Percentiles rank a stretch among this genome's conserved stretches.
Conservation (phyloP, 2,888 invertebrate genomes). For the Mantis religiosa region DNA sequence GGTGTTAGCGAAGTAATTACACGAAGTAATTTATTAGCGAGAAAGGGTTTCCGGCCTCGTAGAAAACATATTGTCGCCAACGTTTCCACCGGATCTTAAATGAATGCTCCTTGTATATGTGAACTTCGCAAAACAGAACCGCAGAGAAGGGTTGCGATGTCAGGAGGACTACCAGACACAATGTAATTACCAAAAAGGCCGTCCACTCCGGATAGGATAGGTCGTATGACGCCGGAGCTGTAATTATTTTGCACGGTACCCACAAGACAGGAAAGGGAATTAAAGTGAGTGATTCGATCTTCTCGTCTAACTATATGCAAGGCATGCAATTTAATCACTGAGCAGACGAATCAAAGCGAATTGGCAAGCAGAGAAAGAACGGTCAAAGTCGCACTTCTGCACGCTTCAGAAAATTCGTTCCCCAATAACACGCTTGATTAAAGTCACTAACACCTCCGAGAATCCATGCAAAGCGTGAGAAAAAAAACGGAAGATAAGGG, state of each 20-base stretch:
- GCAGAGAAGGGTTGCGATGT: background rate
- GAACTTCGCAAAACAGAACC: background rate
- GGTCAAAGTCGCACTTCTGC: too few relatives aligned
- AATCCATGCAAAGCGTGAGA: too few relatives aligned
- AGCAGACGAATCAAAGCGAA: background rate
- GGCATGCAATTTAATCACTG: background rate
- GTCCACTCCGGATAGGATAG: background rate
- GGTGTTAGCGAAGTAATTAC: background rate
- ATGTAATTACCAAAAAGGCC: background rate
- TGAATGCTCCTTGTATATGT: background rate
- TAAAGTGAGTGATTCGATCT: background rate
- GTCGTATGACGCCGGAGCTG: background rate
- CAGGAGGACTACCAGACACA: background rate
- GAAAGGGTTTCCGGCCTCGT: background rate
- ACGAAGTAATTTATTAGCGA: background rate
- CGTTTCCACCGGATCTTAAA: background rate
- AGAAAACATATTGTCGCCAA: background rate
- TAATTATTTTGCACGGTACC: background rate
- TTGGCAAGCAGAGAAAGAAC: background rate
- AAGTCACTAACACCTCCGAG: too few relatives aligned
- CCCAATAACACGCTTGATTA: too few relatives aligned
- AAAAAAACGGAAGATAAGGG: too few relatives aligned
- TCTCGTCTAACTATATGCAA: background rate
- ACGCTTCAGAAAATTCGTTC: too few relatives aligned
- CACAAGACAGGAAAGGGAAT: background rate